Evolutionary conservation across 2,113 vertebrate genomes (phyloP), one percentile per base, ranked within the genome.

Genomic region (human (Homo sapiens)): DNA sequence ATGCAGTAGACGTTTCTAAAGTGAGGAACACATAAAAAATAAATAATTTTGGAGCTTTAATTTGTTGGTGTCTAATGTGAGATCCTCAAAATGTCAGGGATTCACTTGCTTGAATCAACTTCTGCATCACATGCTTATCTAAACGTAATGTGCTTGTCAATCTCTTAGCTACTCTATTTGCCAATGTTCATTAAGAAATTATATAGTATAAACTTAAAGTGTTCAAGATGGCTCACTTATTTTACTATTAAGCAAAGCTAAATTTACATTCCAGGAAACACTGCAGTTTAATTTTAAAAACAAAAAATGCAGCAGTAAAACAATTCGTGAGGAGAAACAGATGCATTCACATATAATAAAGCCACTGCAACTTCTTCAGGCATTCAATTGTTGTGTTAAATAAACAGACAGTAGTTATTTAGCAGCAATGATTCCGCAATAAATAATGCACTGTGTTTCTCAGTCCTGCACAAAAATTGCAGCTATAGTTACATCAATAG

Each of bases 381-480:
- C 98, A 98, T 99, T 98, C 98, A 98, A 98, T 98, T 99, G 98
- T 98, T 99, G 98, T 99, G 99, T 99, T 99, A 99, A 99, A 99
- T 99, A 99, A 99, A 99, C 98, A 99, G 99, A 99, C 99, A 99
- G 99, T 99, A 99, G 99, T 99, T 99, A 98, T 99, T 99, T 99
- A 99, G 99, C 99, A 99, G 99, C 99, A 99, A 99, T 98, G 99
- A 99, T 99, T 99, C 98, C 98, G 98, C 99, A 99, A 99, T 99
- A 99, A 99, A 99, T 99, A 99, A 99, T 99, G 99, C 99, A 99
- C 98, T 99, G 98, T 99, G 98, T 99, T 99, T 99, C 99, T 99
- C 99, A 99, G 99, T 99, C 98, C 99, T 99, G 99, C 99, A 99
- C 98, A 98, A 99, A 99, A 99, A 99, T 97, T 98, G 99, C 99